Percentiles rank a stretch among this genome's conserved stretches.
phyloP scores from a whole-genome alignment of 2,888 invertebrate genomes.

The Eudemis profundana region DNA sequence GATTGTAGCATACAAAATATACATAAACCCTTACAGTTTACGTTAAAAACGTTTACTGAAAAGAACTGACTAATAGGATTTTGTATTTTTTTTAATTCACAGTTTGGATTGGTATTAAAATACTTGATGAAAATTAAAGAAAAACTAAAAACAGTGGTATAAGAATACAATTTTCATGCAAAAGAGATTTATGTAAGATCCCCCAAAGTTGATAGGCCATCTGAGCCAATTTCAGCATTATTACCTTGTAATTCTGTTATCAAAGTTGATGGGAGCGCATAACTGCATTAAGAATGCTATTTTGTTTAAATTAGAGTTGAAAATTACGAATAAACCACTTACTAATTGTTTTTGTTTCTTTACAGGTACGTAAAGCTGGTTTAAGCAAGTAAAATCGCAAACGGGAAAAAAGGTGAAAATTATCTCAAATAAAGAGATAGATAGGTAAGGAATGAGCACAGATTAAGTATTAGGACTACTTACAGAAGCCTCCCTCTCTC shows the following conservation, averaged over 20 bases:
- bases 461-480: too few relatives aligned
- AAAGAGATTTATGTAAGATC: conserved; percentile 20
- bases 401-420: too few relatives aligned
- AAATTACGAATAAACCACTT: background rate
- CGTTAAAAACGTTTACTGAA: too few relatives aligned
- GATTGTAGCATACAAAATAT: too few relatives aligned
- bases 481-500: too few relatives aligned
- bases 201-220: conserved; percentile 15
- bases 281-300: conserved; percentile 31
- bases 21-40: too few relatives aligned
- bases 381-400: background rate
- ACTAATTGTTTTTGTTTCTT: conserved; percentile 17
- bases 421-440: too few relatives aligned
- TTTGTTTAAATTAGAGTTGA: conserved; percentile 17
- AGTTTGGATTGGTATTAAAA: too few relatives aligned
- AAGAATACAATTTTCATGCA: conserved; percentile 24
- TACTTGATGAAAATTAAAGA: background rate
- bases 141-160: background rate
- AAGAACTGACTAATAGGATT: too few relatives aligned
- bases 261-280: conserved; percentile 20
- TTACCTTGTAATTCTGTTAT: conserved; percentile 30
- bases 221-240: conserved; percentile 31
- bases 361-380: conserved; percentile 22
- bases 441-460: too few relatives aligned
- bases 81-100: too few relatives aligned